A percentile compares a stretch with the other conserved stretches of the same genome.
phyloP scores from a whole-genome alignment of 2,113 vertebrate genomes.

The Festucalex cinctus region DNA sequence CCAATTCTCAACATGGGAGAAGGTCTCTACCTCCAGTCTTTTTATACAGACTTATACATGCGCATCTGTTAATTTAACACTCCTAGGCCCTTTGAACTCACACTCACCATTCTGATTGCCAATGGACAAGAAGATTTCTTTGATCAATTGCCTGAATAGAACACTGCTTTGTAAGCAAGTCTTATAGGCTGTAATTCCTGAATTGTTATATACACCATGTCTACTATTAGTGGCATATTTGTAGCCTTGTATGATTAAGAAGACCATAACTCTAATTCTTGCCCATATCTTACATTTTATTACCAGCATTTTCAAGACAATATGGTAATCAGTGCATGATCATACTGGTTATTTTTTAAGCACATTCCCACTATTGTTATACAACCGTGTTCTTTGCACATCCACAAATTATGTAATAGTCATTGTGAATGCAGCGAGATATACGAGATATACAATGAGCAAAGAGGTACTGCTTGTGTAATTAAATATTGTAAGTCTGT shows the following conservation, averaged over 20 bases:
- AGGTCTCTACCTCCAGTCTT: constrained; percentile 63
- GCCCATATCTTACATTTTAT: constrained; percentile 6
- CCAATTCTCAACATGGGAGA: constrained; percentile 74
- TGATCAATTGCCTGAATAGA: constrained; percentile 53
- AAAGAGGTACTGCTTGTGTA: too few relatives aligned
- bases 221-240: constrained; percentile 3
- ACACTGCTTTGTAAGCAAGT: constrained; percentile 38
- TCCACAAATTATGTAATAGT: neutral
- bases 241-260: neutral
- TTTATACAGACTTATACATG: constrained; percentile 34
- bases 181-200: constrained; percentile 14
- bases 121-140: constrained; percentile 37
- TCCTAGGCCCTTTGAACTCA: constrained; percentile 32
- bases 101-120: constrained; percentile 37
- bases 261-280: constrained; percentile 15
- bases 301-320: constrained; percentile 48
- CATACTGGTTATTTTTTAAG: constrained; percentile 19
- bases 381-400: neutral
- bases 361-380: constrained; percentile 1
- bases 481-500: too few relatives aligned
- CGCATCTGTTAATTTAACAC: constrained; percentile 39
- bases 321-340: constrained; percentile 25
- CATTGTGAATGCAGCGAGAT: too few relatives aligned
- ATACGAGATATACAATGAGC: too few relatives aligned
- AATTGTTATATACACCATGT: constrained; percentile 16